Evolutionary conservation across 2,888 invertebrate species (phyloP), one percentile per base, ranked within the genome.

Genomic region (Odontothrips loti): DNA sequence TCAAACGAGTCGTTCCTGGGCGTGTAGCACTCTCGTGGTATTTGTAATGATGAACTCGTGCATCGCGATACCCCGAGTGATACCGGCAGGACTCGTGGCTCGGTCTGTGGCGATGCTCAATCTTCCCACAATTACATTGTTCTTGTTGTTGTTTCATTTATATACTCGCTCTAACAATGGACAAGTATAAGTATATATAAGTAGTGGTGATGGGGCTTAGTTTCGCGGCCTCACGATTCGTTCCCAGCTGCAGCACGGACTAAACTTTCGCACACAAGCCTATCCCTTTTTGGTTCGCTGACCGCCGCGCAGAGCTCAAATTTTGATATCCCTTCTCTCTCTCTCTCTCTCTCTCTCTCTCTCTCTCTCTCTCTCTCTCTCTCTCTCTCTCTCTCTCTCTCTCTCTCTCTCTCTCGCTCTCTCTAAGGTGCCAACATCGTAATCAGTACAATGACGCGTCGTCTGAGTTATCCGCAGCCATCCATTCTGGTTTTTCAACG

Each of bases 81-180:
- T 75, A 75, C 68, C 23, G 6, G 68, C 68, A 23, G 20, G 58
- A 20, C 20, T 58, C 17, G 58, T 0, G 6, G 17, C 20, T n/a
- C 58, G 68, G 27, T 75, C 68, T 75, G 17, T 15, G 1, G 10
- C 27, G 68, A 75, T 51, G 51, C 8, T 51, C 23, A 27, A 75
- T 75, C 68, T 75, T 75, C 68, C 68, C 68, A 75, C 68, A 75
- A 75, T 75, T 75, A 23, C 68, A 75, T 75, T 27, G 23, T 75
- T 75, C 23, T 75, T 68, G 68, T 68, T 75, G 23, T 75, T 75
- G 68, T 23, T 75, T 75, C 68, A 75, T 75, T 68, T 75, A 17
- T 58, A 58, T 27, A 12, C 68, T 20, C 17, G 58, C 58, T 20
- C 12, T 51, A 75, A 75, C 68, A 75, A 27, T 27, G 27, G 68